phyloP scores from a whole-genome alignment of 1,140 invertebrate species.

The Scaptomyza pallida region DNA sequence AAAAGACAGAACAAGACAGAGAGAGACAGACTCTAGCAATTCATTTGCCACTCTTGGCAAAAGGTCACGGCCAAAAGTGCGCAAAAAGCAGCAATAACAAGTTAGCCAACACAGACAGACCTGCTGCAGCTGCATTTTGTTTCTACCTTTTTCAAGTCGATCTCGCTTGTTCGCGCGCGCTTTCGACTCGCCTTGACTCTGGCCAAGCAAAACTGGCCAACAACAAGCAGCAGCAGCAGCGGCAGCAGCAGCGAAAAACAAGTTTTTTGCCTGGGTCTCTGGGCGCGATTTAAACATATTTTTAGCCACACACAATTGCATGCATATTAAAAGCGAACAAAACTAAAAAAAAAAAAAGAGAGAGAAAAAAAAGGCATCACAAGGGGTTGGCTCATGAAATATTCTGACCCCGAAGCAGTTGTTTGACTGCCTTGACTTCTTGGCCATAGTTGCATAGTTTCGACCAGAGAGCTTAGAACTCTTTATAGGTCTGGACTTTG shows the following conservation, averaged over 20 bases:
- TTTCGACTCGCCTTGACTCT: conserved; percentile 75
- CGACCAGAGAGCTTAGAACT: conserved; percentile 10
- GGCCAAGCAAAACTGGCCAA: conserved; percentile 56
- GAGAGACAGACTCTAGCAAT: conserved; percentile 22
- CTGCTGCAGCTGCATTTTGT: conserved; percentile 54
- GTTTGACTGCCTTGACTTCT: conserved; percentile 65
- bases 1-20: too few species aligned
- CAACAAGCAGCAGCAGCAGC: conserved; percentile 33
- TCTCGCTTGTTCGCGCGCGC: too few species aligned
- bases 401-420: conserved; percentile 73
- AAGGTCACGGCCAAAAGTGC: conserved; percentile 79
- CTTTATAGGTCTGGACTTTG: conserved; percentile 3
- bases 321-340: conserved; percentile 73
- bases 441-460: conserved; percentile 17
- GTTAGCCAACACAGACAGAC: conserved; percentile 49
- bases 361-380: conserved; percentile 36
- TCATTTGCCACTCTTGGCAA: conserved; percentile 47
- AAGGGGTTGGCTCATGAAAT: conserved; percentile 70
- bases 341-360: conserved; percentile 8
- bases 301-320: conserved; percentile 80
- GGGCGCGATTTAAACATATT: conserved; percentile 81
- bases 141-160: conserved; percentile 51
- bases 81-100: conserved; percentile 56
- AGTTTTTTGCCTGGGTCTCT: conserved; percentile 61
- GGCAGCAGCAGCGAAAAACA: conserved; percentile 48